Conservation (phyloP, 1,140 invertebrate species). For the Galleria mellonella region DNA sequence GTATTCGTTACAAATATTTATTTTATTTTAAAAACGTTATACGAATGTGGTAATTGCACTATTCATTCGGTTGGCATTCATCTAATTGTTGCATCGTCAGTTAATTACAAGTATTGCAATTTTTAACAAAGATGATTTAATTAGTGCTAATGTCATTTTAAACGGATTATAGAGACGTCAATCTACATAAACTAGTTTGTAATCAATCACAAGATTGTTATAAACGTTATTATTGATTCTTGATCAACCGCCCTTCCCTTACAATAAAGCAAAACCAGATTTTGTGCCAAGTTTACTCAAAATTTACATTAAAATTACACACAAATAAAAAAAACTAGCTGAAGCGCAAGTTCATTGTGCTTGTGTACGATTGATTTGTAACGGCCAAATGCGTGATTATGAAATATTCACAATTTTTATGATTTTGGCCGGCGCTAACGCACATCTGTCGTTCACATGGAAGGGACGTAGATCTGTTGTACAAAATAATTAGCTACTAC, state of each 20-base stretch:
- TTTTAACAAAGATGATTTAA: constrained; percentile 20
- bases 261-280: constrained; percentile 39
- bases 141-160: constrained; percentile 21
- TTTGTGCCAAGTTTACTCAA: constrained; percentile 56
- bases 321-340: constrained; percentile 63
- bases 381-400: constrained; percentile 68
- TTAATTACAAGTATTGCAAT: constrained; percentile 22
- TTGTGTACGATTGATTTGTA: constrained; percentile 71
- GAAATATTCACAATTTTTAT: constrained; percentile 73
- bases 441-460: constrained; percentile 68
- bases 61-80: constrained; percentile 1
- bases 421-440: constrained; percentile 48
- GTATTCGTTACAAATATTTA: no score
- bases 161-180: constrained; percentile 33
- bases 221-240: constrained; percentile 45
- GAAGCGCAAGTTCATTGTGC: constrained; percentile 63
- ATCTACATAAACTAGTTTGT: constrained; percentile 62
- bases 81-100: constrained; percentile 12
- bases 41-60: constrained; percentile 3
- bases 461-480: constrained; percentile 53
- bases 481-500: constrained; percentile 20
- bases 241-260: constrained; percentile 53
- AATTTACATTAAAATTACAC: constrained; percentile 71
- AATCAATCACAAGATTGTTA: constrained; percentile 73
- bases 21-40: not conserved